Base-by-base conservation (phyloP, 2,888 invertebrate genomes). In the Eurois occulta region DNA sequence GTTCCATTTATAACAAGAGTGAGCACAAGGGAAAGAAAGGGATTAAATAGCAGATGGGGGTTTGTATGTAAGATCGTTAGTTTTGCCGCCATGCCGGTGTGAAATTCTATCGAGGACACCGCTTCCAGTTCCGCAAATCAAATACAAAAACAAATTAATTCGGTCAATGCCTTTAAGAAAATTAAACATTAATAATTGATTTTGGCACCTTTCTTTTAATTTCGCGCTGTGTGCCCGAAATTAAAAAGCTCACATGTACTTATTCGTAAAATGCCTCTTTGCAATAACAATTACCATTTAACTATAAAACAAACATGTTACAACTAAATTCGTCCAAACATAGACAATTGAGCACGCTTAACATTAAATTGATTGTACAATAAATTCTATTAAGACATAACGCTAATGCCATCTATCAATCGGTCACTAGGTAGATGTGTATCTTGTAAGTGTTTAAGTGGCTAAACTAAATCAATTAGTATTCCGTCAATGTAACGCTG, bases 401-500 rank as follows among this genome's bases (percentile, higher is more conserved):
- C 32, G n/a, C 41, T 69, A 35, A 38, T 48, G 48, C 60, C n/a
- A 75, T 83, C 64, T 38, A 74, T 67, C 80, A 76, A 43, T 32
- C 72, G 48, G 77, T 35, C 62, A 78, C 69, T 28, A 46, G n/a
- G 60, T 52, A 60, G 68, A 82, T 73, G 46, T 41, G 62, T 81
- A 76, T 81, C 80, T 60, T 32, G 28, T 58, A 52, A 72, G 65
- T 70, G 60, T 46, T 71, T 43, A 77, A 73, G 70, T 75, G 71
- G 75, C 58, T 76, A 28, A 84, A 80, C 84, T 84, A 76, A 84
- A 83, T 80, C 80, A 80, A 80, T 83, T 84, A 80, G 43, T 35
- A 55, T 80, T 77, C 62, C 73, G 73, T 71, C 64, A 80, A 71
- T 68, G 70, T 71, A 62, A 66, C 84, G 41, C 35, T 48, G 66